phyloP scores from a whole-genome alignment of 2,113 vertebrate genomes.

The Phalacrocorax pelagicus region DNA sequence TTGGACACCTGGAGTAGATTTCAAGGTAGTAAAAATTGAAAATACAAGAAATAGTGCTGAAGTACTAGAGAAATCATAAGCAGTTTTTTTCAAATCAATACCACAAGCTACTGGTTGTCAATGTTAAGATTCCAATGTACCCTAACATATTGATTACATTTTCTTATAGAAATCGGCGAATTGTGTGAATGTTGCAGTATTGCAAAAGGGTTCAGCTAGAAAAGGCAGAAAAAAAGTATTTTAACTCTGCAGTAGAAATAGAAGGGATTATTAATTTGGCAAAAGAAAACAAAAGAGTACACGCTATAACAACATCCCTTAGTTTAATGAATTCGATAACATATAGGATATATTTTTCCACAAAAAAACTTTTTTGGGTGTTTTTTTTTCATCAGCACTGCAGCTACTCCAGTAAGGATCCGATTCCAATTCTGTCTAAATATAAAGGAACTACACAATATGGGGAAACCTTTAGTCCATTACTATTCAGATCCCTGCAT shows the following conservation, averaged over 20 bases:
- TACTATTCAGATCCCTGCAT: not conserved
- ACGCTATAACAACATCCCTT: not conserved
- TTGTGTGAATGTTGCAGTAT: not conserved
- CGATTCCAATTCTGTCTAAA: not conserved
- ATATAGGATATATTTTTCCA: not conserved
- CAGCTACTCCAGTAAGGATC: not conserved
- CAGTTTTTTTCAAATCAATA: constrained; percentile 27
- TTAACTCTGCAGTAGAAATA: not conserved
- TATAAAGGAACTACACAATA: not conserved
- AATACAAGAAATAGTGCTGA: not conserved
- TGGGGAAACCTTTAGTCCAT: not conserved
- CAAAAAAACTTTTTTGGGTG: not conserved
- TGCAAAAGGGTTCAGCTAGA: not conserved
- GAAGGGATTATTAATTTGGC: not conserved
- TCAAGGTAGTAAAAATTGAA: not conserved
- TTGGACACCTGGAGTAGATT: not conserved
- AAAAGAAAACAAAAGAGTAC: not conserved
- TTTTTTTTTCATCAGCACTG: not conserved
- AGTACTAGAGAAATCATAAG: constrained; percentile 5
- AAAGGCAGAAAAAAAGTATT: not conserved
- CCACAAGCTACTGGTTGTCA: not conserved
- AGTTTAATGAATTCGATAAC: not conserved
- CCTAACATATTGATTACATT: not conserved
- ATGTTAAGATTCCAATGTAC: constrained; percentile 4
- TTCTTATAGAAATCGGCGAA: not conserved